Base-by-base conservation (phyloP, 2,888 invertebrate species). In the Villa cingulata region DNA sequence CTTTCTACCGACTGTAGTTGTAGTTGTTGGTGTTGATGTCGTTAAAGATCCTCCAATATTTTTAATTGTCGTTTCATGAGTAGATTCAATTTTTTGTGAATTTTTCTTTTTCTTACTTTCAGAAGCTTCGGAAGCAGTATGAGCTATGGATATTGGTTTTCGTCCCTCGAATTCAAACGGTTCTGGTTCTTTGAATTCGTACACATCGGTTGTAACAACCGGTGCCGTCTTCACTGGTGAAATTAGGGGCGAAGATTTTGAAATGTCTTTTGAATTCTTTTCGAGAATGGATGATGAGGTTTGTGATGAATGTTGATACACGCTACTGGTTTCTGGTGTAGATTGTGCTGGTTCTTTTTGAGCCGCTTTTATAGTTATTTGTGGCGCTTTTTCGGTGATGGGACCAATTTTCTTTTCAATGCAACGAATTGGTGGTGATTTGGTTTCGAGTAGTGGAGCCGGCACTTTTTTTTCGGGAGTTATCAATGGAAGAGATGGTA, bases 181-280 rank as follows among this genome's bases (percentile, higher is more conserved):
- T 64, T 89, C 88, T 0, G 87, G 86, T 65, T 89, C 88, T 64
- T 88, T 88, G 61, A 89, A 89, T 65, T 89, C 88, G 60, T 89
- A 89, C 51, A 88, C 80, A 62, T 89, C 88, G 6, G 57, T 56
- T 12, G 57, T 56, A 16, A 54, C 55, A 37, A 56, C 57, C 14
- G 58, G 9, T n/a, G 50, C 12, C 3, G 9, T 12, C 12, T 12
- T 32, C 29, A 32, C 9, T 5, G 29, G 12, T 12, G 10, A 12
- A 3, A 12, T 32, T 3, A 14, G 12, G 9, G 29, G 12, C 3
- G 29, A 1, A 1, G 32, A 2, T 10, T 46, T 41, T 10, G 43
- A n/a, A 10, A 29, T n/a, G 10, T 45, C 45, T 20, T 37, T 45
- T 14, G 32, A 16, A 19, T 15, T 18, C 38, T 15, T 29, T 36